phyloP scores from a whole-genome alignment of 2,888 invertebrate genomes.

The Rhagonycha fulva region DNA sequence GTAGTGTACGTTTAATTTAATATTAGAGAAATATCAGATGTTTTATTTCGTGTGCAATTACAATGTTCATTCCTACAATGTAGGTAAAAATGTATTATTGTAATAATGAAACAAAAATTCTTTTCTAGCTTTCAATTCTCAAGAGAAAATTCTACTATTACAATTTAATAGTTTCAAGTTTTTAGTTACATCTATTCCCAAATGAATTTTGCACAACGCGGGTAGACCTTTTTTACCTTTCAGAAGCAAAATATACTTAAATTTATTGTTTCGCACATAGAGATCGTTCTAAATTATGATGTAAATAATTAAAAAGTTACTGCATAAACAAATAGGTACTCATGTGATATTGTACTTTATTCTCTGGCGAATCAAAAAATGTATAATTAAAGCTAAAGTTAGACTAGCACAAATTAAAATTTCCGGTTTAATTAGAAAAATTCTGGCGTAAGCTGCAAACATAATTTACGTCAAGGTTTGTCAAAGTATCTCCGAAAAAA shows the following conservation, averaged over 20 bases:
- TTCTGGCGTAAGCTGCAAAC: not conserved
- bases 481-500: not conserved
- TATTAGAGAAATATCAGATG: too few relatives aligned
- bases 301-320: not conserved
- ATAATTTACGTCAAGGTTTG: not conserved
- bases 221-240: not conserved
- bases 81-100: too few relatives aligned
- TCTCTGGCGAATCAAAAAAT: not conserved
- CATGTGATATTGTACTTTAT: not conserved
- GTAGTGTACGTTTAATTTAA: too few relatives aligned
- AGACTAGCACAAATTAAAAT: not conserved
- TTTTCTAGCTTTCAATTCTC: too few relatives aligned
- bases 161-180: not conserved
- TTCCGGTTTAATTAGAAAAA: not conserved
- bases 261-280: not conserved
- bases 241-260: not conserved
- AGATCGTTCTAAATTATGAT: not conserved
- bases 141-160: not conserved
- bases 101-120: too few relatives aligned
- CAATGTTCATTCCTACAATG: too few relatives aligned
- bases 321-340: not conserved
- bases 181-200: not conserved
- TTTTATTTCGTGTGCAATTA: too few relatives aligned
- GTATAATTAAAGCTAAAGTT: not conserved
- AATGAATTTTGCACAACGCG: not conserved